Evolutionary conservation across 2,113 vertebrate genomes (phyloP).

Genomic region (Callaeas wilsoni): DNA sequence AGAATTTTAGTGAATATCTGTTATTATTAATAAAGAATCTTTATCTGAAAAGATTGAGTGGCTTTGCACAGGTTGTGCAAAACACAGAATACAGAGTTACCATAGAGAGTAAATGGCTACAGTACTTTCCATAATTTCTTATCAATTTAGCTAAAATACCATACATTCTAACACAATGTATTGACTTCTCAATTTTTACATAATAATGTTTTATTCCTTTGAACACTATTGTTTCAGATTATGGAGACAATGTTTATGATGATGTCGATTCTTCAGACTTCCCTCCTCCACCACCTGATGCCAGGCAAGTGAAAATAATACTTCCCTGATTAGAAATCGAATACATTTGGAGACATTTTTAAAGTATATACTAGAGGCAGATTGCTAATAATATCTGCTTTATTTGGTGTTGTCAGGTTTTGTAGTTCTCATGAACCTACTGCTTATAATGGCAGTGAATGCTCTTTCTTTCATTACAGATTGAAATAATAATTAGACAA

Average conservation of each 20-base stretch:
- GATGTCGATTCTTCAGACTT: conserved; percentile 81
- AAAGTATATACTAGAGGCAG: not conserved
- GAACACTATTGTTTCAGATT: conserved; percentile 39
- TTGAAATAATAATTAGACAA: not conserved
- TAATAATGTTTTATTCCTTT: not conserved
- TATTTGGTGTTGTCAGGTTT: not conserved
- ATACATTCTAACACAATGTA: not conserved
- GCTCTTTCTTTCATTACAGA: not conserved
- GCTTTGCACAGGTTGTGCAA: not conserved
- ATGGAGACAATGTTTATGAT: conserved; percentile 83
- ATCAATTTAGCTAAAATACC: not conserved
- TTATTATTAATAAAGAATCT: not conserved
- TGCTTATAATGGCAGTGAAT: not conserved
- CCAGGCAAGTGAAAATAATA: conserved; percentile 69
- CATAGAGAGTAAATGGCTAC: not conserved
- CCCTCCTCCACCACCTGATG: conserved; percentile 58
- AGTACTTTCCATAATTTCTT: not conserved
- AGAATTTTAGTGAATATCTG: not conserved
- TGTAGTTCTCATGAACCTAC: not conserved
- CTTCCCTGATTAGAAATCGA: not conserved
- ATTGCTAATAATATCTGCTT: not conserved
- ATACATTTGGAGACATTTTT: not conserved
- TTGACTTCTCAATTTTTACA: not conserved
- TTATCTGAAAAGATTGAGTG: not conserved
- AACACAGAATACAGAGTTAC: not conserved